Conservation (phyloP, 2,888 invertebrate genomes). For the Blera fallax region DNA sequence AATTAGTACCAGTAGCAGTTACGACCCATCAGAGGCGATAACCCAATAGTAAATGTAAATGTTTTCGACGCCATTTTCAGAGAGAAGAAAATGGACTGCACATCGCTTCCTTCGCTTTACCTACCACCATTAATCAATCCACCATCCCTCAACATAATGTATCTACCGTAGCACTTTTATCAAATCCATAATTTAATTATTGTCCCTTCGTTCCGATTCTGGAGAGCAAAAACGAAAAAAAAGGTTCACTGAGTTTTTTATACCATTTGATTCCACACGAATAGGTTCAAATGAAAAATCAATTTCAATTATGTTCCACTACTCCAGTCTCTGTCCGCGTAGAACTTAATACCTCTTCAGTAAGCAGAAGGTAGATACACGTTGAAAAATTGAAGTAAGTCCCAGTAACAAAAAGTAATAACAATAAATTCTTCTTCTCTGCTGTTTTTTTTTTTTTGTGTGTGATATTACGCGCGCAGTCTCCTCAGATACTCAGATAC, state of each 20-base stretch:
- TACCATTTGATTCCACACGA: slow-evolving; percentile 42
- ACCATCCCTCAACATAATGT: not conserved
- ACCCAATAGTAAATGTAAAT: too few species aligned
- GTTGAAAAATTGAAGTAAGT: not conserved
- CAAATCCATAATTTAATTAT: slow-evolving; percentile 48
- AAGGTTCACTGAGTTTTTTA: slow-evolving; percentile 35
- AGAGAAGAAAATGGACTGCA: too few species aligned
- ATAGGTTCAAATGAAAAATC: slow-evolving; percentile 54
- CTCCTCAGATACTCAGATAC: slow-evolving; percentile 14
- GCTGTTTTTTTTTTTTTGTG: not conserved
- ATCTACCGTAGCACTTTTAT: slow-evolving; percentile 14
- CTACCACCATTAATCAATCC: not conserved
- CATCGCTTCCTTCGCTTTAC: too few species aligned
- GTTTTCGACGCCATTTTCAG: too few species aligned
- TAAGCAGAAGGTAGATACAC: not conserved
- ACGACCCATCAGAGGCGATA: too few species aligned
- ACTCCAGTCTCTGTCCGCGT: not conserved
- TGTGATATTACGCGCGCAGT: slow-evolving; percentile 16
- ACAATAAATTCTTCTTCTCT: slow-evolving; percentile 18
- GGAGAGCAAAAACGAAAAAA: not conserved
- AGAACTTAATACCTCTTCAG: not conserved
- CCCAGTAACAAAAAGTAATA: slow-evolving; percentile 28
- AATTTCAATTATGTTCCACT: slow-evolving; percentile 51
- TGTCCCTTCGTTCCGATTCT: slow-evolving; percentile 17
- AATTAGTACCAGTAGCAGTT: too few species aligned